Evolutionary conservation across 2,113 vertebrate genomes (phyloP).

Genomic region (Toxotes jaculatrix): DNA sequence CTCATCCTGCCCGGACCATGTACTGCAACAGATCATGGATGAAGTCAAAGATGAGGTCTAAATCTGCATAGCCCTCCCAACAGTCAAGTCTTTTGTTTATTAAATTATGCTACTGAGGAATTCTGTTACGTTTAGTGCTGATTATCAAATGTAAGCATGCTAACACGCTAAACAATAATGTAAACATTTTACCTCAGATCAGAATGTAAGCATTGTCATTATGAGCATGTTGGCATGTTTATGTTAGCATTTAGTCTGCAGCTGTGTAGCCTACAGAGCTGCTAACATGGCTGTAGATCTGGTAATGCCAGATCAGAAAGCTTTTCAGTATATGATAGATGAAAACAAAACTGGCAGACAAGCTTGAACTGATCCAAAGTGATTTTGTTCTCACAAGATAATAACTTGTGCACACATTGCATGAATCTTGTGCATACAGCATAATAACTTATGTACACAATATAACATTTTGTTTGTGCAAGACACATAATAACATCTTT

Average conservation of each 20-base stretch:
- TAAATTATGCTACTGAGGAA: background rate
- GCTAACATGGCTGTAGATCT: no score
- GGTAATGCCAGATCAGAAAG: no score
- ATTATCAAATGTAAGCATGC: background rate
- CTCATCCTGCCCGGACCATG: background rate
- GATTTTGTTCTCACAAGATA: background rate
- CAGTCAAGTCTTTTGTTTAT: background rate
- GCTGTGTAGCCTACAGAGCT: no score
- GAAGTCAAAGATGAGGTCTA: background rate
- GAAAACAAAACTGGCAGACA: background rate
- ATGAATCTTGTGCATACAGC: background rate
- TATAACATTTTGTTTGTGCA: conserved; percentile 16
- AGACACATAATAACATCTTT: background rate
- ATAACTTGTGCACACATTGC: background rate
- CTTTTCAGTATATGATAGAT: background rate
- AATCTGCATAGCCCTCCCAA: background rate
- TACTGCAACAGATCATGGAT: background rate
- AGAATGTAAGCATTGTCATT: background rate
- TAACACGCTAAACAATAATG: no score
- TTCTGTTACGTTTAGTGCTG: background rate
- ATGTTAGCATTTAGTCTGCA: background rate
- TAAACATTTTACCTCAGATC: background rate
- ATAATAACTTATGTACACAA: background rate
- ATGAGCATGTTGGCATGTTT: background rate
- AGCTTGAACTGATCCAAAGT: background rate